phyloP scores from a whole-genome alignment of 2,888 invertebrate genomes.

The Scrobipalpa atriplicella region DNA sequence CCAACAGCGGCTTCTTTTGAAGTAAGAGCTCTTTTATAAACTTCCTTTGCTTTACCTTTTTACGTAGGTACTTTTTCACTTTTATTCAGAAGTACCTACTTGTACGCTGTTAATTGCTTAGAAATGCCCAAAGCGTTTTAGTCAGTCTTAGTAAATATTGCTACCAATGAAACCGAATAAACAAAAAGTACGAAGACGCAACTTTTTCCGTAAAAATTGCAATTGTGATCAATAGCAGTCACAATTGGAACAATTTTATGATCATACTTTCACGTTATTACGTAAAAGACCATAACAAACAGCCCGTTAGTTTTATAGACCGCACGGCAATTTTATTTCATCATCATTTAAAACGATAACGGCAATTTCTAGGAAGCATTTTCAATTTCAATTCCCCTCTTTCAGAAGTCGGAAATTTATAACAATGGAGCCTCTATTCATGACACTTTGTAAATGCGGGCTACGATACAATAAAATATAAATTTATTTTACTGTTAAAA shows the following conservation, averaged over 20 bases:
- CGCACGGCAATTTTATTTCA: background rate
- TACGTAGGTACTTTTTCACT: background rate
- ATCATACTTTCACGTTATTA: background rate
- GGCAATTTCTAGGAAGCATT: background rate
- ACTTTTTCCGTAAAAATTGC: no score
- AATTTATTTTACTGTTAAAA: background rate
- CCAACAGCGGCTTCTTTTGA: background rate
- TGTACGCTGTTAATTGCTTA: background rate
- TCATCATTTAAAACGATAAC: background rate
- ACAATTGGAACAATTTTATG: background rate
- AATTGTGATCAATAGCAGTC: no score
- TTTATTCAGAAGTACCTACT: background rate
- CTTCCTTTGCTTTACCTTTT: background rate
- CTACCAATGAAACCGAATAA: no score
- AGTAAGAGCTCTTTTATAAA: background rate
- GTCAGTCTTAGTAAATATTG: no score
- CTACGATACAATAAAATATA: background rate
- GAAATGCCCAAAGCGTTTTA: no score
- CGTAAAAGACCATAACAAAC: background rate
- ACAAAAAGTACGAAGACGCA: no score
- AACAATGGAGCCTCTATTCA: background rate
- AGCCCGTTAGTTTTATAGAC: background rate
- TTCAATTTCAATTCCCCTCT: background rate
- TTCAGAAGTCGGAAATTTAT: no score
- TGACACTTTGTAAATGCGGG: background rate